Evolutionary conservation across 2,888 invertebrate genomes (phyloP).

Genomic region (Zeuzera pyrina): DNA sequence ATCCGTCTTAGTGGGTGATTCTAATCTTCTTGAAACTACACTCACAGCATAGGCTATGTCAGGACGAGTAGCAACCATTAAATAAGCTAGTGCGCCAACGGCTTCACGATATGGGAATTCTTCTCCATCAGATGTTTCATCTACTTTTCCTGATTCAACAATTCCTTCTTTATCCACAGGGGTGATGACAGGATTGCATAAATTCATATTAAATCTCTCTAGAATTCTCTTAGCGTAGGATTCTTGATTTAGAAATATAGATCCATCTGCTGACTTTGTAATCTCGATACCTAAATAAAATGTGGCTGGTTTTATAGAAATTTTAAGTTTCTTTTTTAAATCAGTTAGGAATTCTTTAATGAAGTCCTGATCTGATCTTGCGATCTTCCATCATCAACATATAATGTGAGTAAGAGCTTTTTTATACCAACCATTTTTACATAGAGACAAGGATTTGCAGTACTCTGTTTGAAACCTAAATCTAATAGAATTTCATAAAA

Average conservation of each 20-base stretch:
- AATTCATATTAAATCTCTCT: background rate
- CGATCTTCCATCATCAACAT: background rate
- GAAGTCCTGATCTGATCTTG: background rate
- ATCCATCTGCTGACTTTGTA: background rate
- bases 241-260: background rate
- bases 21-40: background rate
- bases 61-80: background rate
- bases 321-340: background rate
- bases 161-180: background rate
- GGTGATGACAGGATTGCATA: background rate
- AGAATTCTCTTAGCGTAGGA: background rate
- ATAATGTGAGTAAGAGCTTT: background rate
- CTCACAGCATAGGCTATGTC: background rate
- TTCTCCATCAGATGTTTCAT: background rate
- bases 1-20: background rate
- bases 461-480: background rate
- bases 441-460: background rate
- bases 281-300: too few species aligned
- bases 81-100: background rate
- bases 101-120: background rate
- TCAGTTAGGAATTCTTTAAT: background rate
- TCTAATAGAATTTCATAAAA: background rate
- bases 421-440: background rate
- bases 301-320: too few species aligned
- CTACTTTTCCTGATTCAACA: background rate